A percentile compares a stretch with the other conserved stretches of the same genome.
phyloP scores from a whole-genome alignment of 1,140 invertebrate genomes.

The Lordiphosa stackelbergi region DNA sequence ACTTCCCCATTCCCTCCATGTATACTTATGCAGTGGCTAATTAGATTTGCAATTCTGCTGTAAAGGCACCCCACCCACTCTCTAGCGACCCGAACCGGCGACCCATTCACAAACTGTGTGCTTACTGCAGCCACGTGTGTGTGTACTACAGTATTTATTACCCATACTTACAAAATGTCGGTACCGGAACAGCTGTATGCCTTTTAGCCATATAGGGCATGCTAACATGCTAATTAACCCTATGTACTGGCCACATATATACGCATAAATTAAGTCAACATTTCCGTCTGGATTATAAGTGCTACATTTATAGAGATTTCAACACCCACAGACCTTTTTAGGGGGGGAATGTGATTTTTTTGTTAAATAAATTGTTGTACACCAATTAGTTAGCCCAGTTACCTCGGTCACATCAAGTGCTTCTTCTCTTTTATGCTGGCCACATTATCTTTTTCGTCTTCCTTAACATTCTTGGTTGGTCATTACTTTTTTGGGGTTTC shows the following conservation, averaged over 20 bases:
- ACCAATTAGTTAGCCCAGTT: constrained; percentile 8
- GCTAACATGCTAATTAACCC: constrained; percentile 67
- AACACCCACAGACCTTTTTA: constrained; percentile 56
- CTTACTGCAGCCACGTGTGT: constrained; percentile 35
- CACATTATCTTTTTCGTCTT: constrained; percentile 21
- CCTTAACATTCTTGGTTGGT: constrained; percentile 12
- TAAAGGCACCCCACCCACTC: constrained; percentile 5
- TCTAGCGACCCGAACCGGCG: constrained; percentile 1
- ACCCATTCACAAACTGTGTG: constrained; percentile 8
- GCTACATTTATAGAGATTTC: constrained; percentile 44
- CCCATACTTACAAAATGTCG: not conserved
- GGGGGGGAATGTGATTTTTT: constrained; percentile 14
- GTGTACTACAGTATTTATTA: constrained; percentile 18
- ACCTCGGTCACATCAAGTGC: constrained; percentile 1
- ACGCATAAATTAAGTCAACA: constrained; percentile 34
- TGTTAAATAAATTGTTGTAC: not conserved
- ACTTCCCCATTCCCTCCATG: constrained; percentile 8
- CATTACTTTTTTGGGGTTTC: constrained; percentile 27
- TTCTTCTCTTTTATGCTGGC: constrained; percentile 1
- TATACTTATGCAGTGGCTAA: constrained; percentile 39
- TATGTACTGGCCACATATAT: constrained; percentile 7
- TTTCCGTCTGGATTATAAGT: constrained; percentile 49
- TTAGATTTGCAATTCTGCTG: constrained; percentile 68
- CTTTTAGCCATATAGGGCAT: constrained; percentile 65
- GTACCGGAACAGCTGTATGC: constrained; percentile 42